These are phyloP conservation scores for Seriola rivoliana DNA, from an alignment of 2,113 vertebrate species.

Conservation along the genomic window DNA sequence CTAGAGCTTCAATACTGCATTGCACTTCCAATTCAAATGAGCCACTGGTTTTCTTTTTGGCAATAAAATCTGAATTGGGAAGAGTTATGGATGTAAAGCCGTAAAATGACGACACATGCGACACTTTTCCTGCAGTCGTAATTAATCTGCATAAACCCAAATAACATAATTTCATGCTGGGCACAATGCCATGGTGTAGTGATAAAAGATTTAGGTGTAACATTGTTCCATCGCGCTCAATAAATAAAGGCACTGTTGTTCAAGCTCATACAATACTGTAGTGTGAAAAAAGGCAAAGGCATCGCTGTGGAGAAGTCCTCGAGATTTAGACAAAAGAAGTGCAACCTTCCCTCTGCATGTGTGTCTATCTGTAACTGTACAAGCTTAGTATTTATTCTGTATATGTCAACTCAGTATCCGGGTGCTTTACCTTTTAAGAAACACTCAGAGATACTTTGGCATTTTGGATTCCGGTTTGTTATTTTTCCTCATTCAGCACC, in stretches of 20 bases:
- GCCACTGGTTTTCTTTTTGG: conserved; percentile 34
- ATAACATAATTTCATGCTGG: conserved; percentile 42
- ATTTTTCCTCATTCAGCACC: conserved; percentile 46
- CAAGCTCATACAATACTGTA: conserved; percentile 90
- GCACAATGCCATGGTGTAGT: conserved; percentile 24
- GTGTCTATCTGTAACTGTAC: conserved; percentile 72
- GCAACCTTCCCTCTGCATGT: conserved; percentile 91
- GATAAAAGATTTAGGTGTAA: conserved; percentile 60
- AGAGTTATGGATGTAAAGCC: conserved; percentile 27
- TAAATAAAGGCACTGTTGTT: conserved; percentile 97
- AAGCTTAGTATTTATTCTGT: conserved; percentile 39
- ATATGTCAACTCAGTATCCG: conserved; percentile 54
- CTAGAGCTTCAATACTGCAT: conserved; percentile 44
- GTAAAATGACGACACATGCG: conserved; percentile 23
- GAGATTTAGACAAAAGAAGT: conserved; percentile 36
- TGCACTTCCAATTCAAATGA: conserved; percentile 41
- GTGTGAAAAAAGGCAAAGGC: conserved; percentile 90
- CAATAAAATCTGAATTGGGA: conserved; percentile 40
- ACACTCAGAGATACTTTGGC: conserved; percentile 60
- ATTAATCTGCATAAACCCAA: conserved; percentile 43
- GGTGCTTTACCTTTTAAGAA: conserved; percentile 34
- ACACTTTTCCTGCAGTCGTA: not conserved
- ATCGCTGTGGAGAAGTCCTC: conserved; percentile 86
- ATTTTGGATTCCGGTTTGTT: conserved; percentile 55
- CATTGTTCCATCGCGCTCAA: conserved; percentile 79